Base-by-base conservation (phyloP, 2,113 vertebrate species). In the Macheiramphus alcinus region DNA sequence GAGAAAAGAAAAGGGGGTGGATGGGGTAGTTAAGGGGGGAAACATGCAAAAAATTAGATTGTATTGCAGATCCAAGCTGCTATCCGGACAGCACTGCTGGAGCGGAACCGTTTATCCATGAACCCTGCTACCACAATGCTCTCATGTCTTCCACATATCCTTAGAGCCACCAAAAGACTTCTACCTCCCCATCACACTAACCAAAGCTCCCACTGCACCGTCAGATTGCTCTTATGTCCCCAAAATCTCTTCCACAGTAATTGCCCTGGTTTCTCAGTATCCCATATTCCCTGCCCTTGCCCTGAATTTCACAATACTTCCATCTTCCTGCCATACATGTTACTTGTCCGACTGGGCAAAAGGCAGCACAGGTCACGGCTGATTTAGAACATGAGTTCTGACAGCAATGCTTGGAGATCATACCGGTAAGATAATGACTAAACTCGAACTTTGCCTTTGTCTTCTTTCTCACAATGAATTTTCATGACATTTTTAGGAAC, bases 321-420 rank as follows among this genome's bases (percentile, higher is more conserved):
- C 15, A 7, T 48, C 82, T 80, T 36, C 40, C 61, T 81, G 47
- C 21, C 23, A 19, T 38, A 42, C 10, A 16, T 0, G 0, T 58
- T 42, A 56, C 47, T 43, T 26, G 5, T 71, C 66, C n/a, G 47
- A 52, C 25, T 31, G 13, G 26, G 9, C 47, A 81, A 84, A 43
- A 87, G 65, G 16, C 20, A 87, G 43, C 36, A 65, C 7, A 6
- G 5, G 43, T 59, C 73, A 68, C 0, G 0, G 25, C 43, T 74
- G 31, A 71, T 47, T 91, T 18, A 71, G 29, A 89, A 23, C 16
- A 40, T 4, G 29, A 79, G 21, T 25, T 26, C 52, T 87, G 38
- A 84, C 42, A 93, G 61, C 42, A 70, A 14, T 13, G 29, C 31
- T 67, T 87, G 27, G 25, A 79, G 21, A 71, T 63, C 3, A 1